These are phyloP conservation scores for Brotula barbata DNA, from an alignment of 2,797 vertebrate genomes.

Conservation along the genomic window DNA sequence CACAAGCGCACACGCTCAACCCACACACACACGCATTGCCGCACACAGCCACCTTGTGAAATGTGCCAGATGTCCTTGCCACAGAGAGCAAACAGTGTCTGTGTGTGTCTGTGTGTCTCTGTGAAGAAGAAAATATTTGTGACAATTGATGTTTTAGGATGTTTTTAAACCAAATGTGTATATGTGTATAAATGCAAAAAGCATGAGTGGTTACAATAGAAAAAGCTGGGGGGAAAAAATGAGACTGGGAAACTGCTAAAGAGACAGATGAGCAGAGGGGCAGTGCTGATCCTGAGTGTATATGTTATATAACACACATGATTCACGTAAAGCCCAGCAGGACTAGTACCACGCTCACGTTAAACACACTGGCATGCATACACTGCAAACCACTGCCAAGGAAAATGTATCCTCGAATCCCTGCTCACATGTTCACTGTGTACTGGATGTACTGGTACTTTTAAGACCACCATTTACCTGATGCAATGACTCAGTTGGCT, in stretches of 20 bases:
- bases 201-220: conserved; percentile 23
- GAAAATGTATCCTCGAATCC: conserved; percentile 56
- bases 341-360: conserved; percentile 56
- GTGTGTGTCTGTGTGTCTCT: conserved; percentile 21
- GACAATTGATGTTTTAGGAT: conserved; percentile 30
- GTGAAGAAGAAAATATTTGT: too few species aligned
- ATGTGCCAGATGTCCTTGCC: conserved; percentile 76
- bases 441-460: conserved; percentile 30
- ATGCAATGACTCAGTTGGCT: conserved; percentile 32
- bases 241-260: too few species aligned
- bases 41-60: conserved; percentile 66
- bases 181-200: conserved; percentile 21
- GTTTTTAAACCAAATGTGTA: conserved; percentile 34
- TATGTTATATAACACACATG: conserved; percentile 70
- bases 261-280: conserved; percentile 9
- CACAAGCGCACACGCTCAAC: conserved; percentile 23
- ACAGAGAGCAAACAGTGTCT: conserved; percentile 43
- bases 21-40: conserved; percentile 32
- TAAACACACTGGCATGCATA: conserved; percentile 35
- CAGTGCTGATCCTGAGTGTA: conserved; percentile 45
- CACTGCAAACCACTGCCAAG: conserved; percentile 26
- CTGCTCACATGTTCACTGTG: conserved; percentile 44
- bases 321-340: conserved; percentile 63
- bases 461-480: conserved; percentile 26
- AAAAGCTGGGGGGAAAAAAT: background rate